Base-by-base conservation (phyloP, 2,888 invertebrate species). In the Vanessa cardui region DNA sequence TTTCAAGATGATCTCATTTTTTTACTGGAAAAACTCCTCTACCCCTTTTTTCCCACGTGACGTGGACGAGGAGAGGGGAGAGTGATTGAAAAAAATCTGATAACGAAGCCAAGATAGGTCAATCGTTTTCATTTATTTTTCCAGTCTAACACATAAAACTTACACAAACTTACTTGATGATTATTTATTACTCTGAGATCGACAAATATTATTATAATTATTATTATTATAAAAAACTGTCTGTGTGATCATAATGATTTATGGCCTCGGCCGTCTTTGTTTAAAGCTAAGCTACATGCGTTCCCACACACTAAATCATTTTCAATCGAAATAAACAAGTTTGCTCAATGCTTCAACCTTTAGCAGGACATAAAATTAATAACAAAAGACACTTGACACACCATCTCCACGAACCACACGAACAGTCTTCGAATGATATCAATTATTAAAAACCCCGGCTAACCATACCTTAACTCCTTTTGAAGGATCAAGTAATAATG, bases 331-430 rank as follows among this genome's bases (percentile, higher is more conserved):
- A 78, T 72, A 77, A 88, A 89, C 90, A 78, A 84, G 89, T 90
- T 89, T 76, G 66, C 78, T 82, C 74, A 68, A 88, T 86, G 85
- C 87, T 84, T 87, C 84, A 83, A 86, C 84, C 84, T 88, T 83
- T 85, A 80, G 81, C 81, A 84, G 84, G 80, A 85, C 87, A 86
- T 88, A 87, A 87, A 88, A 76, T 33, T 54, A 54, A 79, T 85
- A 85, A 88, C 85, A 86, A 88, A 83, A 81, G 79, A 74, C 85
- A 91, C 91, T 92, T 91, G 90, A 90, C 90, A 86, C 81, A 82
- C 16, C 20, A 50, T 49, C 50, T 52, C 45, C 49, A 50, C 15
- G 44, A 39, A 70, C 66, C 66, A 70, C 70, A 70, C 58, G 47
- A 50, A 50, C 18, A 50, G 33, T 45, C 64, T 39, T 45, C 12